Conservation (phyloP, 2,888 invertebrate genomes). For the Trachelus stipa region DNA sequence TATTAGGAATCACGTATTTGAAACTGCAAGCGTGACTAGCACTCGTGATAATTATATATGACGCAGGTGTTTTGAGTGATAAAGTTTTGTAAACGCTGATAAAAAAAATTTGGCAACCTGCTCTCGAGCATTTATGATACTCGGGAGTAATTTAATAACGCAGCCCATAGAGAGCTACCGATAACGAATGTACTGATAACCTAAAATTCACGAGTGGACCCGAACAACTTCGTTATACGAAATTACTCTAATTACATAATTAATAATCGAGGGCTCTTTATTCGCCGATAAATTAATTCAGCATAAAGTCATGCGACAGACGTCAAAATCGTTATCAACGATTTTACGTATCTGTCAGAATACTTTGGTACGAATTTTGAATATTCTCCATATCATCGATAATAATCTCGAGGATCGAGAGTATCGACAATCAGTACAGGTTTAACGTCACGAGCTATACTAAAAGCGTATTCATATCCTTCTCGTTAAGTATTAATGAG, state of each 20-base stretch:
- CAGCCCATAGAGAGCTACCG: neutral
- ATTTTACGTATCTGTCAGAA: neutral
- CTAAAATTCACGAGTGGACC: neutral
- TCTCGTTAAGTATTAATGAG: constrained; percentile 11
- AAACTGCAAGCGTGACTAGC: neutral
- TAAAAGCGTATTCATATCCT: neutral
- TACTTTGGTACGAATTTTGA: neutral
- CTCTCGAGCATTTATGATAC: neutral
- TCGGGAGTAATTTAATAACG: neutral
- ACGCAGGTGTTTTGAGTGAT: neutral
- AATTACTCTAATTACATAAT: neutral
- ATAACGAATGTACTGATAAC: neutral
- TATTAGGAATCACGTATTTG: neutral
- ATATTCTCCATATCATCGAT: neutral
- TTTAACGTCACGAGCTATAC: neutral
- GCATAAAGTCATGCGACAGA: neutral
- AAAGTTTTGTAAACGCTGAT: neutral
- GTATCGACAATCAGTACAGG: neutral
- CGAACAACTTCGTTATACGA: neutral
- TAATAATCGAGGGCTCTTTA: neutral
- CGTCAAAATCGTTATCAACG: neutral
- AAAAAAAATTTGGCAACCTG: neutral
- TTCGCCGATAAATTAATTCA: neutral
- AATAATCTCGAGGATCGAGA: neutral
- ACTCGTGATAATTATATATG: neutral